Base-by-base conservation (phyloP, 2,888 invertebrate genomes). In the Chironomus tentans region DNA sequence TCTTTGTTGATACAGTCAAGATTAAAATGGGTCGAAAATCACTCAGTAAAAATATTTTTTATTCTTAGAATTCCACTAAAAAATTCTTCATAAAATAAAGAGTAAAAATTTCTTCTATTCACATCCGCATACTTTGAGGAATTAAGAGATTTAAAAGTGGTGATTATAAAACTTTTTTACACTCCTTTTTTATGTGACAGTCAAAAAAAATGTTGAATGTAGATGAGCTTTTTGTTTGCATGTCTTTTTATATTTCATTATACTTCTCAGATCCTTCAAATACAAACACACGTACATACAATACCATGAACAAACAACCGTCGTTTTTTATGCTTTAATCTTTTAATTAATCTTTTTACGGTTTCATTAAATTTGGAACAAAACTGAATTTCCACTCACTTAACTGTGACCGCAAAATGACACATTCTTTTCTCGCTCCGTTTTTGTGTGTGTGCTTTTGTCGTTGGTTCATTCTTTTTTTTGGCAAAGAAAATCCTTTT, bases 281-380 rank as follows among this genome's bases (percentile, higher is more conserved):
- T 50, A 50, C 50, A 38, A 38, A 38, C 38, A 38, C 38, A 38
- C 38, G 38, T 38, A 38, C 38, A 38, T 38, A 38, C 38, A 38
- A 38, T 38, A 38, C 38, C 38, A 38, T 15, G 50, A 50, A 56
- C 56, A 56, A 56, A 56, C 18, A 56, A 56, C 56, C 56, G 56
- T 18, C 56, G 15, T 18, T 56, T 56, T 56, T 56, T 56, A 56
- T 56, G 18, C 12, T 68, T 47, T 74, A 65, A 68, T 74, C 68
- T 74, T 74, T 74, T 74, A 74, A 74, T 74, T 74, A 74, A 74
- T 74, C 74, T 74, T 74, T 74, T 74, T 68, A 74, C 18, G 68
- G 13, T 62, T 73, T 62, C 72, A 73, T 73, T 62, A 73, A 73
- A 71, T 56, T 61, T 62, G 50, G 46, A 61, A 71, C 56, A 56